phyloP scores from a whole-genome alignment of 2,888 invertebrate species.

The Polia nebulosa region DNA sequence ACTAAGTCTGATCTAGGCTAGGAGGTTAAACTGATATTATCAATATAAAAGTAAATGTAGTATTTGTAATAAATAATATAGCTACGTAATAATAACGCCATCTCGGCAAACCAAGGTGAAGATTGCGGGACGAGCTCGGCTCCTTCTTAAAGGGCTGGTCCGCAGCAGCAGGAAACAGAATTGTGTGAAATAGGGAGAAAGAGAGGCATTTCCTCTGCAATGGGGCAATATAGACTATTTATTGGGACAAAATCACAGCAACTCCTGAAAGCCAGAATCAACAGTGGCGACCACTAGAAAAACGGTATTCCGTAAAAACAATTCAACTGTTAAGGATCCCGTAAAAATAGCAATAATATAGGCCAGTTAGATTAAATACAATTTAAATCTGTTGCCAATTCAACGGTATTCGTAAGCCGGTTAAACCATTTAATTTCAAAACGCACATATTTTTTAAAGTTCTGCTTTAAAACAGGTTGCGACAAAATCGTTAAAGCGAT shows the following conservation, averaged over 20 bases:
- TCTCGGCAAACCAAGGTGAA: neutral
- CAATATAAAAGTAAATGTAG: neutral
- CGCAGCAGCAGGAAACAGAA: too few species aligned
- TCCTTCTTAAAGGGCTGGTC: too few species aligned
- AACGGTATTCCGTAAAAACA: too few species aligned
- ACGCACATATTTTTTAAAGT: neutral
- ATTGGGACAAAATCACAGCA: neutral
- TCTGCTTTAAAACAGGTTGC: neutral
- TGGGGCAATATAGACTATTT: too few species aligned
- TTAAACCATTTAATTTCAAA: neutral
- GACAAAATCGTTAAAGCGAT: conserved; percentile 32
- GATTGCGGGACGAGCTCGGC: neutral
- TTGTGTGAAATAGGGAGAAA: too few species aligned
- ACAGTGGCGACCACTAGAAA: neutral
- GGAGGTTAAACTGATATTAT: neutral
- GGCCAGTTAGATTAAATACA: too few species aligned
- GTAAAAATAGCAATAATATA: too few species aligned
- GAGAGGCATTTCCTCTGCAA: too few species aligned
- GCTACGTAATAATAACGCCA: neutral
- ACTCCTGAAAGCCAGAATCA: neutral
- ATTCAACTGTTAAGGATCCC: too few species aligned
- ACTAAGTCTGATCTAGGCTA: neutral
- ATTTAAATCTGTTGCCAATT: too few species aligned
- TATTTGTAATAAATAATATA: neutral
- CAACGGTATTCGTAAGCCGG: too few species aligned